Evolutionary conservation across 2,888 invertebrate species (phyloP).

Genomic region (Willowsia nigromaculata): DNA sequence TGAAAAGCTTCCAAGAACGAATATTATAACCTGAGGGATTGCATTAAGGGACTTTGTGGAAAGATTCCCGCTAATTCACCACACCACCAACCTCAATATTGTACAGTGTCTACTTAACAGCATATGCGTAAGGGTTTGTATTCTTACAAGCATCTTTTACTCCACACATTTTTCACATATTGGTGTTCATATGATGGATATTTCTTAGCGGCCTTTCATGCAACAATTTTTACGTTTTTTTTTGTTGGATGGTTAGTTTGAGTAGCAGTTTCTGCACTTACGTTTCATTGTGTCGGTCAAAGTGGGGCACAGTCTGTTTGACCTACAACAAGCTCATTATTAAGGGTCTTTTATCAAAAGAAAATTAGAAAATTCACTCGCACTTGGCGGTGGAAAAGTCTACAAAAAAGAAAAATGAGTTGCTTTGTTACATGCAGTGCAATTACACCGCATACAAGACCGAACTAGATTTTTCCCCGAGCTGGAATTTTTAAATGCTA

Average conservation of each 20-base stretch:
- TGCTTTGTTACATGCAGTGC: neutral
- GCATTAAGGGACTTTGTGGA: neutral
- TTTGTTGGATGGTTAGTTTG: neutral
- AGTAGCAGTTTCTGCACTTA: neutral
- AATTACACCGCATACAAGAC: neutral
- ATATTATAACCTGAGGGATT: conserved; percentile 14
- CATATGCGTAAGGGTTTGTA: neutral
- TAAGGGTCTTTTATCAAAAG: conserved; percentile 19
- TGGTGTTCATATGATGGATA: neutral
- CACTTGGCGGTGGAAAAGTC: neutral
- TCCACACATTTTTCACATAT: neutral
- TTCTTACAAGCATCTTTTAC: neutral
- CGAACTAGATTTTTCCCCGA: neutral
- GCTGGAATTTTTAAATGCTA: no score
- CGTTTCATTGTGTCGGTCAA: neutral
- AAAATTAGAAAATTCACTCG: conserved; percentile 45
- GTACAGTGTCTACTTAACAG: neutral
- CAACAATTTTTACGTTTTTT: neutral
- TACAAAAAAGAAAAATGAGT: conserved; percentile 5
- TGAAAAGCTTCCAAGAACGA: neutral
- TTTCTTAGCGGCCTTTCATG: neutral
- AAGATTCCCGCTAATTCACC: conserved; percentile 6
- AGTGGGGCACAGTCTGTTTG: neutral
- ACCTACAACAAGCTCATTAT: neutral
- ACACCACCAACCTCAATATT: neutral